These are phyloP conservation scores for Corydoras sp. DNA, from an alignment of 2,113 vertebrate genomes.

Conservation along the genomic window DNA sequence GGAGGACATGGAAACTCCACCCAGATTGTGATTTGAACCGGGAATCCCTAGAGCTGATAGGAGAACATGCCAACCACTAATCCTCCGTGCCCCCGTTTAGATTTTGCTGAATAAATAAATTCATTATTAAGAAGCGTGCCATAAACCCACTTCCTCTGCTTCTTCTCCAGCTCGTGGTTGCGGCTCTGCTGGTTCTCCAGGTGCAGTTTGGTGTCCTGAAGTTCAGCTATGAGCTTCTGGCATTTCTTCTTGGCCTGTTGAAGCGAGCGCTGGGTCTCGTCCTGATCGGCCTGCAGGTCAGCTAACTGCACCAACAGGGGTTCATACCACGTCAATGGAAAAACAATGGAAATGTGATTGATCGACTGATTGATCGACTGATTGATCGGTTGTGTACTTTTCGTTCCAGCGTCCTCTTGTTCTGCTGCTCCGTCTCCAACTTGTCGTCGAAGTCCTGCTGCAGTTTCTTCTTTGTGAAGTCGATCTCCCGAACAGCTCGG, in stretches of 20 bases:
- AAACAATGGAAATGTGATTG: neutral
- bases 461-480: constrained; percentile 89
- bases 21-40: no score
- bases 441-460: constrained; percentile 96
- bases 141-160: constrained; percentile 82
- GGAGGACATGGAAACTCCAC: no score
- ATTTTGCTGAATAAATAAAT: no score
- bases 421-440: constrained; percentile 91
- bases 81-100: no score
- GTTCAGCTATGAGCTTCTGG: constrained; percentile 81
- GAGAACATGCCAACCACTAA: no score
- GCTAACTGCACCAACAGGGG: constrained; percentile 65
- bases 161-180: constrained; percentile 97
- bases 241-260: constrained; percentile 96
- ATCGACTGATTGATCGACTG: neutral
- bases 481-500: constrained; percentile 82
- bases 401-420: constrained; percentile 85
- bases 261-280: constrained; percentile 83
- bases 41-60: no score
- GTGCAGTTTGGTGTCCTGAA: constrained; percentile 95
- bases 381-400: constrained; percentile 56
- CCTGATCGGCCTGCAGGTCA: constrained; percentile 86
- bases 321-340: constrained; percentile 2
- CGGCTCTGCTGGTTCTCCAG: constrained; percentile 92
- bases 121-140: no score